Percentiles rank a stretch among this genome's conserved stretches.
phyloP scores from a whole-genome alignment of 2,113 vertebrate genomes.

The Gymnobelideus leadbeateri region DNA sequence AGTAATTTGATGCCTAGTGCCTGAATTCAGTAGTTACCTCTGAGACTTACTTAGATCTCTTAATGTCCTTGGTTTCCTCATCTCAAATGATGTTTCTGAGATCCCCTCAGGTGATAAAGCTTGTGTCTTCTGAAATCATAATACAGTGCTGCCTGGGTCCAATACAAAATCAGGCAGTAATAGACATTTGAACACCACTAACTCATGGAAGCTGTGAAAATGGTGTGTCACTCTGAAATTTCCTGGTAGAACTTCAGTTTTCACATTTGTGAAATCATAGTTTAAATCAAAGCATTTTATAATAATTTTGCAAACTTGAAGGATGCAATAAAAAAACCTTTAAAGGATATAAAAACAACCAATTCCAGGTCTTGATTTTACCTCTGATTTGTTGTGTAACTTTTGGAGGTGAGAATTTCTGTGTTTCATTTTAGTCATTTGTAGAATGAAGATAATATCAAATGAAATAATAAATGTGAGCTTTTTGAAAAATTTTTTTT shows the following conservation, averaged over 20 bases:
- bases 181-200: not conserved
- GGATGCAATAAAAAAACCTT: not conserved
- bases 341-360: not conserved
- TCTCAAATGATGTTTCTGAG: not conserved
- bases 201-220: not conserved
- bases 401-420: not conserved
- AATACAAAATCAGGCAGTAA: not conserved
- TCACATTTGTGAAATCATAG: not conserved
- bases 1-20: not conserved
- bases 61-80: not conserved
- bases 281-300: not conserved
- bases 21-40: not conserved
- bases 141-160: not conserved
- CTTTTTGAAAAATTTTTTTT: not conserved
- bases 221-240: not conserved
- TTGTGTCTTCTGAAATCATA: not conserved
- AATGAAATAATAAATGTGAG: not conserved
- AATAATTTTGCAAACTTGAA: not conserved
- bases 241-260: not conserved
- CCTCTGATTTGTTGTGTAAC: not conserved
- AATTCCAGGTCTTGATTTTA: not conserved
- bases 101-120: not conserved
- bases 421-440: not conserved
- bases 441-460: not conserved
- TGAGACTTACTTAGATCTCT: not conserved